These are phyloP conservation scores for Vanessa atalanta DNA, from an alignment of 1,140 invertebrate species.

Conservation along the genomic window DNA sequence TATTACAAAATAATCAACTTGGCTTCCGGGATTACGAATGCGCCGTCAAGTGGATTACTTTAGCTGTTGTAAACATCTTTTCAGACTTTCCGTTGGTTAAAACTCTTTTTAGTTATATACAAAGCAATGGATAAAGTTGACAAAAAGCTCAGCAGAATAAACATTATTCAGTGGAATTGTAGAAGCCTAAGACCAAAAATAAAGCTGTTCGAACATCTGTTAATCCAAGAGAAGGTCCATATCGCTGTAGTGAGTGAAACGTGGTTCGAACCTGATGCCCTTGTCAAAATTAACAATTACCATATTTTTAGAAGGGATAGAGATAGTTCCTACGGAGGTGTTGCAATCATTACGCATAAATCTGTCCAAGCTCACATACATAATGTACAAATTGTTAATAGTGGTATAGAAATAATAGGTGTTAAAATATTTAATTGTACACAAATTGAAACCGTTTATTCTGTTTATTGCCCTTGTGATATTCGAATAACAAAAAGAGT, in stretches of 20 bases:
- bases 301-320: conserved; percentile 34
- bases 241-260: conserved; percentile 31
- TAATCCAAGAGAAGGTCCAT: conserved; percentile 22
- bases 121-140: background rate
- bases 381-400: background rate
- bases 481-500: conserved; percentile 31
- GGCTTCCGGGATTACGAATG: too few species aligned
- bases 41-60: background rate
- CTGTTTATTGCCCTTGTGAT: conserved; percentile 35
- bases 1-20: too few species aligned
- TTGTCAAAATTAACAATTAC: conserved; percentile 26
- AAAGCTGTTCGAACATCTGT: conserved; percentile 13
- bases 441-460: conserved; percentile 27
- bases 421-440: background rate
- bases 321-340: conserved; percentile 34
- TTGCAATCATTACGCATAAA: conserved; percentile 35
- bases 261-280: conserved; percentile 15
- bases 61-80: background rate
- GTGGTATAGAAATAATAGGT: background rate
- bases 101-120: background rate
- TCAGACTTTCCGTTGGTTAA: background rate
- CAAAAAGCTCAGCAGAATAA: background rate
- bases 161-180: background rate
- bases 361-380: conserved; percentile 28
- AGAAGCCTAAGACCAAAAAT: conserved; percentile 26